Conservation (phyloP, 2,113 vertebrate genomes). For the Ageneiosus marmoratus region DNA sequence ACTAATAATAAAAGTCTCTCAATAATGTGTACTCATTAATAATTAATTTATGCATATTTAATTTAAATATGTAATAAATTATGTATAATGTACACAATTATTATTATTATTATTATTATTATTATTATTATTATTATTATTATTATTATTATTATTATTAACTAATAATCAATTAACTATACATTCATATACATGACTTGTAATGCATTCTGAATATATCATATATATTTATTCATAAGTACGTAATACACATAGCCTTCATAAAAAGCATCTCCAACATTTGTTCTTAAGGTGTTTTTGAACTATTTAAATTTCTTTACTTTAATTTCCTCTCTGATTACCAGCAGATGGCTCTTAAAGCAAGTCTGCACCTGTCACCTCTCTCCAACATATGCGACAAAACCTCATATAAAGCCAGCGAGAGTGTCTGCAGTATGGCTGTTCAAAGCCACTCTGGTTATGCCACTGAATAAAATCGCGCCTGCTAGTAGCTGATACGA, state of each 20-base stretch:
- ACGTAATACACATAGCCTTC: not conserved
- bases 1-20: too few species aligned
- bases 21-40: too few species aligned
- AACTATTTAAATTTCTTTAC: not conserved
- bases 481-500: constrained; percentile 20
- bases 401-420: not conserved
- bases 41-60: too few species aligned
- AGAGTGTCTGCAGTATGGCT: not conserved
- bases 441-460: constrained; percentile 17
- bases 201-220: not conserved
- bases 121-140: too few species aligned
- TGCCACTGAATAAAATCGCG: not conserved
- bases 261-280: not conserved
- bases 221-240: constrained; percentile 1
- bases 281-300: not conserved
- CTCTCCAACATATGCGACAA: not conserved
- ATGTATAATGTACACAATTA: too few species aligned
- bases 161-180: too few species aligned
- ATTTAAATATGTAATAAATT: too few species aligned
- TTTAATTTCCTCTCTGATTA: not conserved
- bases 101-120: too few species aligned
- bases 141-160: too few species aligned
- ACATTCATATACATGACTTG: too few species aligned
- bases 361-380: constrained; percentile 15
- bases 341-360: constrained; percentile 21